Base-by-base conservation (phyloP, 2,888 invertebrate species). In the Macrophya alboannulata region DNA sequence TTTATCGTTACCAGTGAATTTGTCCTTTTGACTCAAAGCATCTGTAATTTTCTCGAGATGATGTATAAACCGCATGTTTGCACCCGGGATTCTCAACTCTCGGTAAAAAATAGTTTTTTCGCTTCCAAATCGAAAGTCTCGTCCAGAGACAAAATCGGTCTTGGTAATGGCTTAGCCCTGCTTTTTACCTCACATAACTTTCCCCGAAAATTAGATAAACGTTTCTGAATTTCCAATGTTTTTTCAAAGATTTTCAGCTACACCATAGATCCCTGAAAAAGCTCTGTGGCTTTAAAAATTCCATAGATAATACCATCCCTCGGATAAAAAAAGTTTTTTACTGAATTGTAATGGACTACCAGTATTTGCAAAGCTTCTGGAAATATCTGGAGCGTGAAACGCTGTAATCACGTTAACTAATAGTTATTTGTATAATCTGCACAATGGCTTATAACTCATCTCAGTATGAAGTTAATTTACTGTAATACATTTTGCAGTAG, bases 1-100 rank as follows among this genome's bases (percentile, higher is more conserved):
- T 45, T 76, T 48, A 48, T 76, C 40, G 45, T 48, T 76, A 48
- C 71, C n/a, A 76, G 25, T 40, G 37, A n/a, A 71, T 37, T 71
- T n/a, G 71, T 71, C 37, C 12, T 8, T 71, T 17, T 40, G 17
- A 71, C 71, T 71, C 25, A 40, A 40, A 71, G 71, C 71, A 71
- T 71, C 31, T 71, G 40, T 71, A 71, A 71, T 71, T 71, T n/a
- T 15, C 40, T 62, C 25, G 62, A 25, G 25, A 62, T 21, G 62
- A 62, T 62, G 12, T 62, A 62, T 62, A 62, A 62, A 25, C 25
- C 12, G 62, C 62, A 62, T 62, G 62, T 62, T 40, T 40, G 8
- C 71, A 71, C 40, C 15, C 12, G n/a, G 2, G 40, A 6, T 71
- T 71, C 71, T 17, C 17, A 71, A n/a, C 71, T 40, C 21, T 4